These are phyloP conservation scores for Acromyrmex heyeri DNA, from an alignment of 1,140 invertebrate genomes.

Conservation along the genomic window DNA sequence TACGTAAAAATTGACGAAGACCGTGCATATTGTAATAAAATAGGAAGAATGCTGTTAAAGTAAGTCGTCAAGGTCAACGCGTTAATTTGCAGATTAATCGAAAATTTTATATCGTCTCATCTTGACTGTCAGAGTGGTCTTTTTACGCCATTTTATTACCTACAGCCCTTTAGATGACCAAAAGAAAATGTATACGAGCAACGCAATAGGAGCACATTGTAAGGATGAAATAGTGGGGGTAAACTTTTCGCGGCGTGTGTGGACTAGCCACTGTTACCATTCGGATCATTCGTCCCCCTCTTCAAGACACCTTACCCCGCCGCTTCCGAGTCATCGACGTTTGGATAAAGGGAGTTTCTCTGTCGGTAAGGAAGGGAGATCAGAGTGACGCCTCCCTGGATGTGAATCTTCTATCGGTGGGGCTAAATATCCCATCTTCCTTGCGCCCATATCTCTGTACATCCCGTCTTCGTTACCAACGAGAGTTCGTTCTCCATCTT, in stretches of 20 bases:
- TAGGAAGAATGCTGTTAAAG: neutral
- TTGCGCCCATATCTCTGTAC: neutral
- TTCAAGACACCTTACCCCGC: constrained; percentile 16
- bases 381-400: constrained; percentile 57
- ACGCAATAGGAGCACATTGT: constrained; percentile 15
- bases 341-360: constrained; percentile 57
- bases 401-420: constrained; percentile 30
- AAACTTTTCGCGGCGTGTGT: constrained; percentile 38
- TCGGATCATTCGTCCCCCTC: constrained; percentile 41
- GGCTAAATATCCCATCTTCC: constrained; percentile 20
- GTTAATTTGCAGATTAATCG: constrained; percentile 9
- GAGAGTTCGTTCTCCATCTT: constrained; percentile 23
- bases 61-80: neutral
- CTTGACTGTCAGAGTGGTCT: neutral
- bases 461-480: constrained; percentile 19
- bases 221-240: constrained; percentile 23
- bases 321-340: constrained; percentile 46
- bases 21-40: neutral
- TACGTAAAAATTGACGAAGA: neutral
- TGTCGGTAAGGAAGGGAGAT: constrained; percentile 40
- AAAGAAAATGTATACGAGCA: constrained; percentile 24
- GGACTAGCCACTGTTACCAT: constrained; percentile 40
- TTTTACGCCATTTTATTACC: constrained; percentile 15
- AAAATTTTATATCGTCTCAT: constrained; percentile 5
- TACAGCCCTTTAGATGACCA: neutral